Base-by-base conservation (phyloP, 2,797 vertebrate species). In the Cottoperca gobio region DNA sequence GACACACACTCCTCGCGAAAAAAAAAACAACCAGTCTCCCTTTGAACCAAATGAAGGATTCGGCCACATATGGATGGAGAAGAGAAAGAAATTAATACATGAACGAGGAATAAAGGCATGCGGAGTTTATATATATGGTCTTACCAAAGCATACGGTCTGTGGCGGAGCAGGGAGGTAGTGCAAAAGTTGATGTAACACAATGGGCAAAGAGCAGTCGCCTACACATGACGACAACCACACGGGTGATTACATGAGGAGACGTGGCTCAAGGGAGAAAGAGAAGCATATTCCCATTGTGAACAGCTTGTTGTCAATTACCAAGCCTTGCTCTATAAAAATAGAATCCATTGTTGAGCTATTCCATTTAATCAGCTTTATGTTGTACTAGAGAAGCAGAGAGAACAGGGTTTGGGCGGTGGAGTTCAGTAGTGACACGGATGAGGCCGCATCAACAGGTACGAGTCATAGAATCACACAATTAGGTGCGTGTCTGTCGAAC, bases 41-140 rank as follows among this genome's bases (percentile, higher is more conserved):
- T 82, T 82, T 83, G 79, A 84, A 85, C 39, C 55, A 52, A 83
- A 86, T 77, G 21, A 87, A 84, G 67, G 74, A 83, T 50, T 65
- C 17, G 6, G 61, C 43, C 60, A 67, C 54, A 63, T 72, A 69
- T 57, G 53, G 67, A 76, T 50, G 43, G 68, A 72, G 59, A 66
- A 11, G 50, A 77, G 57, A 71, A 80, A 69, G 67, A 83, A 82
- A 81, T 48, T 21, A 71, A 79, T 69, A 43, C 61, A 70, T 24
- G 23, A 69, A 50, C 58, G 62, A 72, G 49, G 48, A 72, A 76
- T 57, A 78, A 81, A 79, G n/a, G 48, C 19, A 1, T n/a, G 49
- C 26, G 14, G 66, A 26, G 75, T 40, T 59, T 26, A 19, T 83
- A 19, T 83, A 64, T 59, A 31, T 23, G 24, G 40, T 65, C 26